These are phyloP conservation scores for Lasioglossum oenotherae DNA, from an alignment of 2,888 invertebrate species.

Conservation along the genomic window DNA sequence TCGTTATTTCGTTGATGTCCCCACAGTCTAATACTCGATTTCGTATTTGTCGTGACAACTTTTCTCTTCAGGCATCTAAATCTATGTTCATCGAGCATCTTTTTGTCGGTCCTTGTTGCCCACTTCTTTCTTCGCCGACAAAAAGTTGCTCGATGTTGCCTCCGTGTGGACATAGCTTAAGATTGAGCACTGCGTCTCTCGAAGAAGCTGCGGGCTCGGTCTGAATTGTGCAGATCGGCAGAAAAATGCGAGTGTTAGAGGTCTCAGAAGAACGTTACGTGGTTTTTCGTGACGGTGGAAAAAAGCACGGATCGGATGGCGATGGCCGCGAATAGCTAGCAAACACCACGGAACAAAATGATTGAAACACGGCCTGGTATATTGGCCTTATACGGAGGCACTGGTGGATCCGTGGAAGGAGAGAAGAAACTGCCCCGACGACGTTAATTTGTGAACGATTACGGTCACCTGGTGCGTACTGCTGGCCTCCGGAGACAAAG, in stretches of 20 bases:
- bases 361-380: slow-evolving; percentile 78
- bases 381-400: slow-evolving; percentile 78
- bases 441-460: slow-evolving; percentile 84
- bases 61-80: not conserved
- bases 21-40: too few relatives aligned
- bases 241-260: not conserved
- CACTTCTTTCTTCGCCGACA: not conserved
- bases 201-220: not conserved
- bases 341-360: slow-evolving; percentile 66
- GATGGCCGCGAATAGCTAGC: slow-evolving; percentile 38
- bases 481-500: slow-evolving; percentile 72
- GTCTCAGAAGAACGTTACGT: not conserved
- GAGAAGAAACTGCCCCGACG: slow-evolving; percentile 80
- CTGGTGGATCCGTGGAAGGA: slow-evolving; percentile 75
- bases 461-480: slow-evolving; percentile 80
- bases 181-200: not conserved
- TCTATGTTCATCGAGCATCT: not conserved
- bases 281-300: slow-evolving; percentile 3
- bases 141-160: not conserved
- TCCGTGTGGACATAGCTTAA: not conserved
- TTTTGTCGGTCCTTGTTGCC: not conserved
- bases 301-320: slow-evolving; percentile 28
- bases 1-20: too few relatives aligned
- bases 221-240: not conserved
- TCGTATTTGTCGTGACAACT: too few relatives aligned